Conservation (phyloP, 1,140 invertebrate species). For the Nasonia giraulti region DNA sequence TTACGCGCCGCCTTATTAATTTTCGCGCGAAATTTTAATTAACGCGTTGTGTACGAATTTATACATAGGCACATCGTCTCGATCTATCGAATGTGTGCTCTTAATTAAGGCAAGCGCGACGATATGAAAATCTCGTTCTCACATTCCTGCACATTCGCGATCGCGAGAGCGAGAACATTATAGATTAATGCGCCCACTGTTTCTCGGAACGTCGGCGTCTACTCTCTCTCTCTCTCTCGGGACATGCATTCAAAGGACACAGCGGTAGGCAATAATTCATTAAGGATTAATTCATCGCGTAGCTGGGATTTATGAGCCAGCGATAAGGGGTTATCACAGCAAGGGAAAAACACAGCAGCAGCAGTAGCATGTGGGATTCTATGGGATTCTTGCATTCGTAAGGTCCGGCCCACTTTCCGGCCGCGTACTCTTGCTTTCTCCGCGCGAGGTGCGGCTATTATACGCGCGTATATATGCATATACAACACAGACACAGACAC, state of each 20-base stretch:
- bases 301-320: conserved; percentile 14
- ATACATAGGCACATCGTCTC: background rate
- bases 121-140: background rate
- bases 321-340: conserved; percentile 31
- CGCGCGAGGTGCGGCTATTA: conserved; percentile 13
- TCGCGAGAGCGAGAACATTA: background rate
- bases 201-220: background rate
- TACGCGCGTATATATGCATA: background rate
- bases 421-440: conserved; percentile 45
- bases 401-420: conserved; percentile 65
- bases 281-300: conserved; percentile 20
- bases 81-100: background rate
- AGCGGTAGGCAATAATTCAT: conserved; percentile 11
- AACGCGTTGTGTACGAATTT: background rate
- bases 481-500: conserved; percentile 36
- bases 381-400: conserved; percentile 56
- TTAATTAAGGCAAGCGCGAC: no score
- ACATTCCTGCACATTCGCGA: background rate
- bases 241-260: background rate
- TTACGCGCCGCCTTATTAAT: conserved; percentile 7
- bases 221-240: background rate
- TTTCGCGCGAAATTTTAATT: conserved; percentile 34
- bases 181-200: background rate
- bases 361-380: conserved; percentile 53
- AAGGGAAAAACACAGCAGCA: background rate